Evolutionary conservation across 2,113 vertebrate species (phyloP).

Genomic region (Symphodus melops): DNA sequence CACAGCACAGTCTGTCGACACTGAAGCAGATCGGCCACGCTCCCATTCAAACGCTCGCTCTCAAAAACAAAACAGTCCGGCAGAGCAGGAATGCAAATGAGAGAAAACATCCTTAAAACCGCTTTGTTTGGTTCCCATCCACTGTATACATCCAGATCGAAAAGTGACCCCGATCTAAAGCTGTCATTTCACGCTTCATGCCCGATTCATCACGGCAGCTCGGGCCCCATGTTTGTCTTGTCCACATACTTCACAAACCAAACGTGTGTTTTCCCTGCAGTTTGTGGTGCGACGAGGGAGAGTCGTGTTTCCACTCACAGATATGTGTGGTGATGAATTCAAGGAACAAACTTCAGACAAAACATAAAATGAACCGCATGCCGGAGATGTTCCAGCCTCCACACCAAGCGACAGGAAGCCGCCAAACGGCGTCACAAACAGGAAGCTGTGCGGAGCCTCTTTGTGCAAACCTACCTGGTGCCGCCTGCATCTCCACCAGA

Average conservation of each 20-base stretch:
- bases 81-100: constrained; percentile 7
- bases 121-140: not conserved
- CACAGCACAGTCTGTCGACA: not conserved
- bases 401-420: not conserved
- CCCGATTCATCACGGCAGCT: constrained; percentile 31
- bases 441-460: not conserved
- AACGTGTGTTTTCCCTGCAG: constrained; percentile 40
- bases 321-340: constrained; percentile 27
- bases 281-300: constrained; percentile 20
- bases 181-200: constrained; percentile 27
- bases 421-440: not conserved
- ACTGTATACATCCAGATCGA: constrained; percentile 3
- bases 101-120: constrained; percentile 3
- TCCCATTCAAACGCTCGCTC: not conserved
- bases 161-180: constrained; percentile 4
- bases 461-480: constrained; percentile 81
- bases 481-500: constrained; percentile 74
- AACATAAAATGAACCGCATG: not conserved
- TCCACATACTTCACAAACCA: constrained; percentile 44
- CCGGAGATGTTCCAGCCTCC: not conserved
- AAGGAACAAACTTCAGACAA: constrained; percentile 28
- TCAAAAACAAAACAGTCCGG: not conserved
- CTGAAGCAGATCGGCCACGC: not conserved
- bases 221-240: constrained; percentile 13
- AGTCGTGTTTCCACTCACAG: constrained; percentile 41